phyloP scores from a whole-genome alignment of 2,888 invertebrate species.

The Bugula neritina region DNA sequence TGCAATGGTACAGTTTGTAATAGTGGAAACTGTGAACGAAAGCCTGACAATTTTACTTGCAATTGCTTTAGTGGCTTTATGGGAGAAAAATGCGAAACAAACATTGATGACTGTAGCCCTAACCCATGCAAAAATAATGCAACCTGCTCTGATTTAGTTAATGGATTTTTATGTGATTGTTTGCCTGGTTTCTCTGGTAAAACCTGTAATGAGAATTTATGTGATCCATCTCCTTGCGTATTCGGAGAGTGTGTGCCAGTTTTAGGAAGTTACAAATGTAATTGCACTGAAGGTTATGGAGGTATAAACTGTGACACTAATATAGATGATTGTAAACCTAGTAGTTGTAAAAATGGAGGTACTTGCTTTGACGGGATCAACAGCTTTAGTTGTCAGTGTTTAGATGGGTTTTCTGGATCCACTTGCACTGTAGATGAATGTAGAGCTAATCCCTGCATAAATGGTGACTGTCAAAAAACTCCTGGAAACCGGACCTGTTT shows the following conservation, averaged over 20 bases:
- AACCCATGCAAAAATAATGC: neutral
- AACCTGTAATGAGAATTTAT: neutral
- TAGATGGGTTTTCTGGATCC: neutral
- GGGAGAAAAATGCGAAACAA: neutral
- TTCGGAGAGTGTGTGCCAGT: neutral
- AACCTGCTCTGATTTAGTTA: neutral
- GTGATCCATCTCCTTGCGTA: neutral
- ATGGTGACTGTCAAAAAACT: slow-evolving; percentile 14
- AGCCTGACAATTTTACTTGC: neutral
- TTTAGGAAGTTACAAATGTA: neutral
- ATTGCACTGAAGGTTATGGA: neutral
- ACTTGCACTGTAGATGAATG: neutral
- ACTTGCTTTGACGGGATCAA: neutral
- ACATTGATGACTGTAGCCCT: slow-evolving; percentile 18
- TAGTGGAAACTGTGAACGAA: neutral
- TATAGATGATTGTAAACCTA: slow-evolving; percentile 4
- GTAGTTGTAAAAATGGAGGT: neutral
- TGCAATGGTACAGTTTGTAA: neutral
- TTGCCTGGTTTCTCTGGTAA: neutral
- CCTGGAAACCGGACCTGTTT: neutral
- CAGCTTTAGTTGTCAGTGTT: neutral
- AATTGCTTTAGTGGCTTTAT: slow-evolving; percentile 11
- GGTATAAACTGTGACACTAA: slow-evolving; percentile 15
- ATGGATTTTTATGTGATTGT: slow-evolving; percentile 6
- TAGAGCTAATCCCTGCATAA: neutral